These are phyloP conservation scores for Saguinus oedipus DNA, from an alignment of 2,797 vertebrate species.

Conservation along the genomic window DNA sequence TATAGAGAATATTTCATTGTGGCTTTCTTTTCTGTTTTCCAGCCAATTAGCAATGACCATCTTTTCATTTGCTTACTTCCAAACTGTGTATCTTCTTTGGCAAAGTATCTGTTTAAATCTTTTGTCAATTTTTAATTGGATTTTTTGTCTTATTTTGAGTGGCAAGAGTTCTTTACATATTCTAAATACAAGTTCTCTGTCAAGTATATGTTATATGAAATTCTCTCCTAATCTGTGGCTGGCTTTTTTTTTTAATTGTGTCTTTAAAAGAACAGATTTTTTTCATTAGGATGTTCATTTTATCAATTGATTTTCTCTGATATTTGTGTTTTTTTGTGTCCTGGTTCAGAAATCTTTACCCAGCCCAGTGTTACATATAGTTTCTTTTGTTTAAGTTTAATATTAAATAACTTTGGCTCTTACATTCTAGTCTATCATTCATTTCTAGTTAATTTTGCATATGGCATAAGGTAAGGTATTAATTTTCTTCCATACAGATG, in stretches of 20 bases:
- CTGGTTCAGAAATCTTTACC: neutral
- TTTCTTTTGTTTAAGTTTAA: conserved; percentile 36
- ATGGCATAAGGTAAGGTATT: neutral
- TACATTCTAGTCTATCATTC: neutral
- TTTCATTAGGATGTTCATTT: conserved; percentile 16
- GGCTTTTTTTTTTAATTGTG: conserved; percentile 13
- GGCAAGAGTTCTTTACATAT: conserved; percentile 7
- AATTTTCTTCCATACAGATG: neutral
- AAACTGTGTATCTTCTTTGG: neutral
- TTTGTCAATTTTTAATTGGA: neutral
- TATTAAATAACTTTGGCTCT: neutral
- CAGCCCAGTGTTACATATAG: neutral
- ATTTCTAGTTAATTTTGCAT: conserved; percentile 56
- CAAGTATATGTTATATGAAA: neutral
- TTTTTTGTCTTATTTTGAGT: conserved; percentile 22
- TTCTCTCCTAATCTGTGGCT: neutral
- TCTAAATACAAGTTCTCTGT: conserved; percentile 3
- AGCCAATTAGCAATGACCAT: neutral
- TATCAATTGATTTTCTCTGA: neutral
- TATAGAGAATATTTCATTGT: conserved; percentile 22
- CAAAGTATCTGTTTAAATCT: conserved; percentile 39
- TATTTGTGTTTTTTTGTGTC: neutral
- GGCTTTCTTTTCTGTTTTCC: conserved; percentile 9
- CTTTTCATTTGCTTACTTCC: conserved; percentile 23
- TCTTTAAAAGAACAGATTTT: conserved; percentile 47